These are phyloP conservation scores for Cassiopea xamachana DNA, from an alignment of 30 jellyfish, hydroid and myxozoan genomes.

Conservation along the genomic window DNA sequence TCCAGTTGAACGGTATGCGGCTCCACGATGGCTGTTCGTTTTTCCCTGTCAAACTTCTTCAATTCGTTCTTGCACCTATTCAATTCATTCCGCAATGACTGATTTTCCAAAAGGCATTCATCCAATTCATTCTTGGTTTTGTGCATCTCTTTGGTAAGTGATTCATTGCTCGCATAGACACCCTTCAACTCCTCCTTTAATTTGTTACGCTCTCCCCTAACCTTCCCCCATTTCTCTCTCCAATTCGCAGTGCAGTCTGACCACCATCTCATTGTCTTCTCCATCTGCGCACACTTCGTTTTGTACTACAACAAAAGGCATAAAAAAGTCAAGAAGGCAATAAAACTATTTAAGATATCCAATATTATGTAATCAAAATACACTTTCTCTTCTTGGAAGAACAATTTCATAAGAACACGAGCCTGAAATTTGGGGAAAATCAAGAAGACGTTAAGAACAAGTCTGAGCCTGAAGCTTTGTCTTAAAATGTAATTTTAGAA, in stretches of 20 bases:
- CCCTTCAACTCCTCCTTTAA: conserved; percentile 64
- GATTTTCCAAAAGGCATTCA: conserved; percentile 60
- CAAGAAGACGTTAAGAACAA: too few relatives aligned
- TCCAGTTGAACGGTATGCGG: conserved; percentile 60
- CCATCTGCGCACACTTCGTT: conserved; percentile 73
- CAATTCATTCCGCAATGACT: conserved; percentile 63
- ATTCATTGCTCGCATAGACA: conserved; percentile 53
- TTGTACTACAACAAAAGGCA: conserved; percentile 10
- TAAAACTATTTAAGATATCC: too few relatives aligned
- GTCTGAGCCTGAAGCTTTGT: too few relatives aligned
- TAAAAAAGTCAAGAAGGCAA: too few relatives aligned
- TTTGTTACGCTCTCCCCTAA: conserved; percentile 79
- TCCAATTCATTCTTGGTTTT: conserved; percentile 33
- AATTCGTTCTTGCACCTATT: conserved; percentile 64
- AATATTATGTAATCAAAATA: too few relatives aligned
- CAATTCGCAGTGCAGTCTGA: conserved; percentile 91
- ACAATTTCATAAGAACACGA: too few relatives aligned
- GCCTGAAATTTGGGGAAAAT: too few relatives aligned
- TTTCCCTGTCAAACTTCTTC: conserved; percentile 69
- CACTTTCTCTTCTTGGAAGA: too few relatives aligned
- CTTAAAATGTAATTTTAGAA: too few relatives aligned
- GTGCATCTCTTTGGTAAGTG: conserved; percentile 69
- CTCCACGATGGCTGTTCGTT: conserved; percentile 82
- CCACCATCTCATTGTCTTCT: conserved; percentile 92
- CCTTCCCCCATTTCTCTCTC: conserved; percentile 94